phyloP scores from a whole-genome alignment of 2,888 invertebrate species.

The Patella depressa region DNA sequence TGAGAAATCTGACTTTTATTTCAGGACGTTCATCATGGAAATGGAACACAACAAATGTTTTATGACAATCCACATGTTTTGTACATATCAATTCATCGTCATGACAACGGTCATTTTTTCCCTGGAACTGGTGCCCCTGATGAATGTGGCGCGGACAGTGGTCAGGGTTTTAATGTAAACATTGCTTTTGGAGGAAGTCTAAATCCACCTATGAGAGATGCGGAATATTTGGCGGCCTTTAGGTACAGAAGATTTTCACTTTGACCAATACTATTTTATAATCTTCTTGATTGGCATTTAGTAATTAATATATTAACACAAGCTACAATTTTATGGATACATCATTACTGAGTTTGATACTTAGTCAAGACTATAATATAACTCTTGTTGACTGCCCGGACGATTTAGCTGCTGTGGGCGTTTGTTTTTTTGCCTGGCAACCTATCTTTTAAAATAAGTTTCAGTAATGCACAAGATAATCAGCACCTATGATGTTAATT shows the following conservation, averaged over 20 bases:
- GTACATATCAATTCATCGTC: slow-evolving; percentile 97
- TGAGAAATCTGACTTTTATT: slow-evolving; percentile 15
- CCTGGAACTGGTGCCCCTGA: slow-evolving; percentile 98
- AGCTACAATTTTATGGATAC: too few relatives aligned
- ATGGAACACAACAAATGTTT: slow-evolving; percentile 98
- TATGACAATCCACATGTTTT: slow-evolving; percentile 94
- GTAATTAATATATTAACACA: too few relatives aligned
- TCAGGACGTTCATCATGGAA: slow-evolving; percentile 97
- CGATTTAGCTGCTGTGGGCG: too few relatives aligned
- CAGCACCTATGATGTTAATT: too few relatives aligned
- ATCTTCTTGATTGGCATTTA: too few relatives aligned
- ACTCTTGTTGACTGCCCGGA: too few relatives aligned
- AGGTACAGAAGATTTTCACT: slow-evolving; percentile 52
- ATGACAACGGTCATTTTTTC: slow-evolving; percentile 99
- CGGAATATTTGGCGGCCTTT: slow-evolving; percentile 95
- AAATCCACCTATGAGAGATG: slow-evolving; percentile 92
- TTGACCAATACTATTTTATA: neutral
- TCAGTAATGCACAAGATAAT: too few relatives aligned
- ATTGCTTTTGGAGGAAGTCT: slow-evolving; percentile 94
- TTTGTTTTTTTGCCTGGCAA: too few relatives aligned
- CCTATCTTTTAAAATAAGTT: too few relatives aligned
- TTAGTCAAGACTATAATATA: too few relatives aligned
- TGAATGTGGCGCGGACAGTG: slow-evolving; percentile 91
- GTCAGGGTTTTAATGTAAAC: slow-evolving; percentile 95
- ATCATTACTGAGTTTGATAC: too few relatives aligned